Conservation (phyloP, 1,140 invertebrate genomes). For the Anastrepha obliqua region DNA sequence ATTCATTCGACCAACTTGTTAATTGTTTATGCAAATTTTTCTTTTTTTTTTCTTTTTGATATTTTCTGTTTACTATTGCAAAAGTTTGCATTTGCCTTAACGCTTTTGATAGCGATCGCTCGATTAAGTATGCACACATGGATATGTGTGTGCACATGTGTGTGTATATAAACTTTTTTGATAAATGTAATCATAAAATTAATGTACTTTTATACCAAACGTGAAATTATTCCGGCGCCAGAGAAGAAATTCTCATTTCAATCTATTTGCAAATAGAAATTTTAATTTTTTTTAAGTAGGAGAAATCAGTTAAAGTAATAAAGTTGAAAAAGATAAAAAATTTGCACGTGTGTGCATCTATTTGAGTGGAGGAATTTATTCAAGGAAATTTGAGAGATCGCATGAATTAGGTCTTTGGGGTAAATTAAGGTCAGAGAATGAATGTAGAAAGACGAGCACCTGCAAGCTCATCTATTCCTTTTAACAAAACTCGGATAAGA, state of each 20-base stretch:
- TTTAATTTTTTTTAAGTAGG: neutral
- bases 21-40: conserved; percentile 39
- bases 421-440: no score
- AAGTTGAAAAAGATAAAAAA: neutral
- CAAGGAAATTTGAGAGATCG: no score
- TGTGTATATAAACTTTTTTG: neutral
- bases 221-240: neutral
- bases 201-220: neutral
- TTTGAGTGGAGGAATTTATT: no score
- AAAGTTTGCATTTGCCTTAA: no score
- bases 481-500: no score
- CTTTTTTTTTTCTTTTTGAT: neutral
- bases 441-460: no score
- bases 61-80: neutral
- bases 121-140: neutral
- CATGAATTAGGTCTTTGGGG: no score
- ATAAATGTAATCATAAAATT: neutral
- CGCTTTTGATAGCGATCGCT: neutral
- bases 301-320: neutral
- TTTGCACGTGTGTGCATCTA: no score
- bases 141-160: neutral
- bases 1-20: conserved; percentile 12
- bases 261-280: neutral
- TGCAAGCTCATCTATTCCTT: no score
- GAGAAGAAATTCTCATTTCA: neutral